These are phyloP conservation scores for Ammospiza caudacuta DNA, from an alignment of 2,113 vertebrate species.

Conservation along the genomic window DNA sequence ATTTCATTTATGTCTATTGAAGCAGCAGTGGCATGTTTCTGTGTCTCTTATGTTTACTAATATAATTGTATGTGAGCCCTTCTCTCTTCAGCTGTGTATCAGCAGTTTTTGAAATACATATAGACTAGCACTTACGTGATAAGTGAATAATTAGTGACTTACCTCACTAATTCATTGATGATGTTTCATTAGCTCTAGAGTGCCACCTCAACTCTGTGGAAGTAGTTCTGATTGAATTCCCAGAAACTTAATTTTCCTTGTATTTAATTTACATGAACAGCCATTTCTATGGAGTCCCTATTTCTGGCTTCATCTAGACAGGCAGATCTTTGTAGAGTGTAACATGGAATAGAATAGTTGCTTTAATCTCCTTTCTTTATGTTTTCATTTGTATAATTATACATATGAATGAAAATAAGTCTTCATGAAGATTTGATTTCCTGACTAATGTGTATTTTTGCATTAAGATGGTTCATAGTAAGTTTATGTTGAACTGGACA, in stretches of 20 bases:
- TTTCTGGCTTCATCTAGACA: not conserved
- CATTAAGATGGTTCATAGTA: not conserved
- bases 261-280: not conserved
- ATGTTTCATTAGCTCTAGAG: not conserved
- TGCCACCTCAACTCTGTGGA: accelerated
- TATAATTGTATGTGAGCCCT: not conserved
- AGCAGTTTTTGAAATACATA: not conserved
- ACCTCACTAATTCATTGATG: not conserved
- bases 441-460: not conserved
- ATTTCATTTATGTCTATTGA: not conserved
- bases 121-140: not conserved
- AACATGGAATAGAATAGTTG: not conserved
- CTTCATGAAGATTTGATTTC: not conserved
- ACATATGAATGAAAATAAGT: not conserved
- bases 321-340: not conserved
- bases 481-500: not conserved
- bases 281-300: not conserved
- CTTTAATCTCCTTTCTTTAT: not conserved
- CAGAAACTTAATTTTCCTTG: not conserved
- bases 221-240: not conserved
- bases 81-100: not conserved
- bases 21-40: not conserved
- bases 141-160: not conserved
- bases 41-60: not conserved
- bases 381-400: not conserved